Evolutionary conservation across 2,888 invertebrate genomes (phyloP).

Genomic region (Hetaerina titia): DNA sequence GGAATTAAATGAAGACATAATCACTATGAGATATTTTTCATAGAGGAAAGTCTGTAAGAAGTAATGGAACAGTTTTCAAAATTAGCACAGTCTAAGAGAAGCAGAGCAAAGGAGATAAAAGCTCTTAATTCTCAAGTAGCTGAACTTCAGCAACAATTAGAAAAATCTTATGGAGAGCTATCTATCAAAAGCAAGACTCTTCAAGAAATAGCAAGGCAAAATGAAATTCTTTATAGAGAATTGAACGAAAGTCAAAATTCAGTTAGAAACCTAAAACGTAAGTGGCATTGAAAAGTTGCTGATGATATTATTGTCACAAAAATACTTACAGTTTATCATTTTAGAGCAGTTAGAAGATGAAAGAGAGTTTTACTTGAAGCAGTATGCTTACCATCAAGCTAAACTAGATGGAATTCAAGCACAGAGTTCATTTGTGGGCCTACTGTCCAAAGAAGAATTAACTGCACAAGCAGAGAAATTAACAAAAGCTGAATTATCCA

Average conservation of each 20-base stretch:
- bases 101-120: constrained; percentile 7
- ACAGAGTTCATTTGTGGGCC: neutral
- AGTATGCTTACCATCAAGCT: neutral
- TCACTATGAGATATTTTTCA: neutral
- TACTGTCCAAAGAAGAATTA: neutral
- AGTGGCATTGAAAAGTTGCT: neutral
- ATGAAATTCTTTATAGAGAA: neutral
- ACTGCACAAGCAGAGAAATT: neutral
- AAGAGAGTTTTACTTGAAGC: constrained; percentile 11
- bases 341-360: constrained; percentile 61
- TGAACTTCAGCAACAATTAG: neutral
- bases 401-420: neutral
- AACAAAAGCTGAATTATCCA: constrained; percentile 36
- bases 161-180: neutral
- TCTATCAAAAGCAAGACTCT: neutral
- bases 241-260: neutral
- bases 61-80: neutral
- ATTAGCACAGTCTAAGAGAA: neutral
- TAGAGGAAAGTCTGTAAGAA: neutral
- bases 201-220: neutral
- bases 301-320: neutral
- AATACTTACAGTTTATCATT: neutral
- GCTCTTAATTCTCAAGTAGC: neutral
- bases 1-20: neutral
- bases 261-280: constrained; percentile 42